Evolutionary conservation across 2,797 vertebrate genomes (phyloP), one percentile per base, ranked within the genome.

Genomic region (Melanitta fusca): DNA sequence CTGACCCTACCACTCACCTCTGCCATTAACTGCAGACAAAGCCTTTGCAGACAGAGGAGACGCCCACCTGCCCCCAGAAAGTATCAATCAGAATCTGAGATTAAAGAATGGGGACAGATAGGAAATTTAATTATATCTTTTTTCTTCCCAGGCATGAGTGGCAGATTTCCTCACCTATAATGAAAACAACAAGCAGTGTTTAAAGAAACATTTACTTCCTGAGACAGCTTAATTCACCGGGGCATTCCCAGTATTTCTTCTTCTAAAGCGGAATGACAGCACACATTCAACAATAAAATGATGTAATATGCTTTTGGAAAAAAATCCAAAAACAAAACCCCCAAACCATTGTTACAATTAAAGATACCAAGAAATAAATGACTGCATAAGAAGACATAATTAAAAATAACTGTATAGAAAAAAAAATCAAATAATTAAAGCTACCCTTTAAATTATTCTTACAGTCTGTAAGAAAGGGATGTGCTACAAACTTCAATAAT

Each of bases 401-500:
- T 38, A 34, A 79, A 91, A 86, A 7, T n/a, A 90, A 47, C 41
- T 54, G 51, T 45, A 70, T 2, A 65, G 32, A 68, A 94, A 72
- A 88, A 45, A 49, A 27, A 0, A 15, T 18, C 18, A 90, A 94
- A 91, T 91, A 93, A 95, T 69, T 81, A 91, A 90, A 93, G 45
- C 27, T 78, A 87, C 61, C 38, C 41, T 91, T 94, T 54, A 82
- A 75, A 69, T 87, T 83, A 89, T 60, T 69, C 36, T 45, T 75
- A 62, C 61, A 64, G 32, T 43, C 41, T 86, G 32, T 86, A 72
- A 84, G 47, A 91, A 38, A 84, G 43, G 85, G 36, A 86, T 34
- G 72, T 43, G 43, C 47, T 84, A 68, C 54, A 95, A 71, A 85
- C 78, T 95, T 91, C 57, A 85, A 66, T 88, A 88, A 96, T 41